These are phyloP conservation scores for Sphyrna mokarran DNA, from an alignment of 2,113 vertebrate species.

Conservation along the genomic window DNA sequence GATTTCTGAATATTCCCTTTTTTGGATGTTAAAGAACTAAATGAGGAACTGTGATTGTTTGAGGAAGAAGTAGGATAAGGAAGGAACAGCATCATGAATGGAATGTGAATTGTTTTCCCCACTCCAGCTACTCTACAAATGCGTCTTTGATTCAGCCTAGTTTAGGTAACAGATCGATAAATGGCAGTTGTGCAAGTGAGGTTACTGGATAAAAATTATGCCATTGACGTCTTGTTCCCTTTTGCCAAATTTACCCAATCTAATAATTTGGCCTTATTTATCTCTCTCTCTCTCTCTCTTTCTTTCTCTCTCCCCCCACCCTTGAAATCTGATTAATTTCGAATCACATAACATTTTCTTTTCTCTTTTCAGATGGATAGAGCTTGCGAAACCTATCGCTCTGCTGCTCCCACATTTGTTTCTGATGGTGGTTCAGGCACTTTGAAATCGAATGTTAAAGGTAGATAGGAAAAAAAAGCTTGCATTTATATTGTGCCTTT, in stretches of 20 bases:
- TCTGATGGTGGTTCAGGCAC: not conserved
- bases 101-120: not conserved
- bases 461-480: not conserved
- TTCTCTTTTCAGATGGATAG: slow-evolving; percentile 5
- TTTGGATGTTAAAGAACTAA: not conserved
- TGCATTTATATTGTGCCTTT: not conserved
- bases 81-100: not conserved
- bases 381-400: not conserved
- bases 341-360: not conserved
- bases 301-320: not conserved
- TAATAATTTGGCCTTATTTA: not conserved
- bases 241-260: not conserved
- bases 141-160: not conserved
- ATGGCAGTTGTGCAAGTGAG: not conserved
- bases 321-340: not conserved
- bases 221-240: not conserved
- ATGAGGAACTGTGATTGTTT: not conserved
- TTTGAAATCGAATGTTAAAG: not conserved
- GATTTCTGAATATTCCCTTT: not conserved
- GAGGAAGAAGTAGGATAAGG: not conserved
- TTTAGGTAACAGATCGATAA: not conserved
- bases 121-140: not conserved
- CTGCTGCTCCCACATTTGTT: not conserved
- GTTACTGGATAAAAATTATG: not conserved
- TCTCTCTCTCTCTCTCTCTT: not conserved